Evolutionary conservation across 2,888 invertebrate genomes (phyloP).

Genomic region (Epinotia demarniana): DNA sequence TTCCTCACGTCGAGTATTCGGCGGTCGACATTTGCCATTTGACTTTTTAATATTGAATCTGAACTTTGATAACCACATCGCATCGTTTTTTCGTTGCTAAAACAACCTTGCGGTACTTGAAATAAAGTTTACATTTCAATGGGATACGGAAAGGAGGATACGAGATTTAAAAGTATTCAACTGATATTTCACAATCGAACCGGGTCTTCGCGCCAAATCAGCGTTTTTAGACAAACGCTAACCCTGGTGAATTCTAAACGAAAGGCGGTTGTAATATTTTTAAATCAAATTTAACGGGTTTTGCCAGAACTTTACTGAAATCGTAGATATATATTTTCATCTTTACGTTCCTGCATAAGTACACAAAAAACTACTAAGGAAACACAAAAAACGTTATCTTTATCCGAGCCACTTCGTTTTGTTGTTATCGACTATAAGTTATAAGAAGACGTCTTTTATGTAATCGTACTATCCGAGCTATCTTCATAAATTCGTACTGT

Average conservation of each 20-base stretch:
- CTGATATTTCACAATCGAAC: slow-evolving; percentile 52
- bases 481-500: neutral
- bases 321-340: neutral
- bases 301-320: neutral
- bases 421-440: no score
- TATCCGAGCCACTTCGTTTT: no score
- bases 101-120: neutral
- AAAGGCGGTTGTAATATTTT: slow-evolving; percentile 22
- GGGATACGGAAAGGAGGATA: neutral
- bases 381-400: no score
- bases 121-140: slow-evolving; percentile 14
- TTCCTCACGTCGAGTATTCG: slow-evolving; percentile 66
- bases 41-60: slow-evolving; percentile 59
- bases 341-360: no score
- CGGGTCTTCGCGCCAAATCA: slow-evolving; percentile 50
- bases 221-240: slow-evolving; percentile 49
- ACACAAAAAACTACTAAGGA: no score
- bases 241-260: slow-evolving; percentile 36
- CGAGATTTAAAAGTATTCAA: slow-evolving; percentile 9
- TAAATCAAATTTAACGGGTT: neutral
- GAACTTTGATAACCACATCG: slow-evolving; percentile 2
- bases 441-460: no score
- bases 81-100: neutral
- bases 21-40: slow-evolving; percentile 61
- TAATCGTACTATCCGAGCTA: no score